These are phyloP conservation scores for Hypselothyrea guttata DNA, from an alignment of 2,888 invertebrate genomes.

Conservation along the genomic window DNA sequence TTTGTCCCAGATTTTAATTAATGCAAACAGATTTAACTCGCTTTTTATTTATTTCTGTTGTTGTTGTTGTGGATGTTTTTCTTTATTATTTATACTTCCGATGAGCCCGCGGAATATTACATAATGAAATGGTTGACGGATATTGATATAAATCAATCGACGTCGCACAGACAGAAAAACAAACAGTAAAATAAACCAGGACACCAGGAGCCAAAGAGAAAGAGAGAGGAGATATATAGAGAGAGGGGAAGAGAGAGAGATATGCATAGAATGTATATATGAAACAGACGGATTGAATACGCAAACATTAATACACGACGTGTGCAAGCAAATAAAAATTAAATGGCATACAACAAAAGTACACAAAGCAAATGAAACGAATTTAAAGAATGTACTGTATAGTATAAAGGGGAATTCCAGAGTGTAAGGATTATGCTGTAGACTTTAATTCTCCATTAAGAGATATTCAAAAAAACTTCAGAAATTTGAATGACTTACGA, in stretches of 20 bases:
- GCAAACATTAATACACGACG: slow-evolving; percentile 1
- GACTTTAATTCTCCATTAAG: slow-evolving; percentile 23
- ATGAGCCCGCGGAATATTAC: slow-evolving; percentile 52
- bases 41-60: slow-evolving; percentile 24
- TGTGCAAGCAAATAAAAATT: slow-evolving; percentile 63
- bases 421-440: slow-evolving; percentile 27
- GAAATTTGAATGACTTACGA: too few species aligned
- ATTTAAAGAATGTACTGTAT: too few species aligned
- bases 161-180: slow-evolving; percentile 28
- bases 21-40: slow-evolving; percentile 74
- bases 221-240: neutral
- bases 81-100: slow-evolving; percentile 47
- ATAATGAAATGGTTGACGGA: slow-evolving; percentile 70
- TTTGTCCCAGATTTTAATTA: slow-evolving; percentile 67
- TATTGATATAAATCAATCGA: slow-evolving; percentile 75
- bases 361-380: slow-evolving; percentile 25
- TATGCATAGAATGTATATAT: neutral
- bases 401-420: neutral
- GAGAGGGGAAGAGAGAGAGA: neutral
- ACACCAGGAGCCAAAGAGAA: slow-evolving; percentile 9
- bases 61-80: too few species aligned
- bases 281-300: neutral
- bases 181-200: slow-evolving; percentile 51
- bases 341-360: slow-evolving; percentile 53
- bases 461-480: too few species aligned